Base-by-base conservation (phyloP, 2,113 vertebrate genomes). In the Sceloporus undulatus region DNA sequence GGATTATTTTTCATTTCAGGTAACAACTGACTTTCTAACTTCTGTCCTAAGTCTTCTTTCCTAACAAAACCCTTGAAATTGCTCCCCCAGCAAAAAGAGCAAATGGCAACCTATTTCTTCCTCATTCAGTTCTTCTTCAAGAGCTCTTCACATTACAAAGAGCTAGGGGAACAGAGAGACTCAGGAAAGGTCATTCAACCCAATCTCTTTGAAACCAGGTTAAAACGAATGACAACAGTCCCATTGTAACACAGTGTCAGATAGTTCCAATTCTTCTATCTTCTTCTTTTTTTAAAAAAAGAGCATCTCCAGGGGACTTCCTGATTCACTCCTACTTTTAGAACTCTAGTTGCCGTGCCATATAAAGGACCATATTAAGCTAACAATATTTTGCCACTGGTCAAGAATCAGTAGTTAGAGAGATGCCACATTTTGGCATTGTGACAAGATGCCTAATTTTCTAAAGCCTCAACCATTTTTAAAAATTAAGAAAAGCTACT, bases 101-200 rank as follows among this genome's bases (percentile, higher is more conserved):
- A 79, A 79, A 77, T 68, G 13, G 66, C 73, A 91, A 56, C 1
- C 0, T 34, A 48, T 78, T 89, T 92, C 52, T 83, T 73, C 62
- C 73, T 85, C 86, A 81, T 82, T 87, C 9, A 70, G 40, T n/a
- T 87, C 59, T 80, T 89, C 29, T 40, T 79, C 38, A 78, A 91
- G 78, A 87, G 88, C 73, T 27, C 29, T 23, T 84, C 82, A 89
- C 77, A 88, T 85, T 91, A 90, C 84, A 88, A 85, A 56, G 85
- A 88, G 81, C 56, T 82, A n/a, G 74, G 87, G 87, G 59, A 88
- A 94, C 86, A 87, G 90, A 85, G 13, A 79, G 29, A 74, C 82
- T 79, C 5, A 84, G 78, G 80, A 91, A 93, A 94, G 90, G 92
- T 94, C 89, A 82, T 76, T 89, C 76, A 68, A 54, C 80, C 38